Percentiles rank a stretch among this genome's conserved stretches.
phyloP scores from a whole-genome alignment of 1,140 invertebrate genomes.

The Meloidogyne floridensis region DNA sequence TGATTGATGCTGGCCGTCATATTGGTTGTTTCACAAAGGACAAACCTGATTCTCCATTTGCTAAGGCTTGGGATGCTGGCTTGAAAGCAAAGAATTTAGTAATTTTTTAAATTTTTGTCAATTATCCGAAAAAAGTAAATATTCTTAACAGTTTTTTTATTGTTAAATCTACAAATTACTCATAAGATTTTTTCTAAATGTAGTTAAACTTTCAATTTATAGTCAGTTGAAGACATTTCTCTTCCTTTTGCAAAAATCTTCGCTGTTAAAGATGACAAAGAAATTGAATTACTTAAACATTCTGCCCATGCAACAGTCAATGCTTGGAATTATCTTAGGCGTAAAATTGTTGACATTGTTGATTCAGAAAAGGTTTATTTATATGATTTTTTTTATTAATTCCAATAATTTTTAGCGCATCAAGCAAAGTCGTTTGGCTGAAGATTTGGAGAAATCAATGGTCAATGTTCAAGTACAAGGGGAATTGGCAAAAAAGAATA shows the following conservation, averaged over 20 bases:
- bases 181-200: too few species aligned
- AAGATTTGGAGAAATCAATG: slow-evolving; percentile 87
- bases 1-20: slow-evolving; percentile 83
- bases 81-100: slow-evolving; percentile 80
- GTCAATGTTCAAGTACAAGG: slow-evolving; percentile 80
- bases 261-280: slow-evolving; percentile 90
- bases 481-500: slow-evolving; percentile 82
- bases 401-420: slow-evolving; percentile 74
- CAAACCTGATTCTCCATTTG: slow-evolving; percentile 87
- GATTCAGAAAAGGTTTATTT: slow-evolving; percentile 84
- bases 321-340: slow-evolving; percentile 90
- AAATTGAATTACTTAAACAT: slow-evolving; percentile 88
- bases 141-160: too few species aligned
- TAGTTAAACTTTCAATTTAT: neutral
- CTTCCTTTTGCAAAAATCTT: slow-evolving; percentile 82
- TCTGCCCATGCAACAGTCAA: slow-evolving; percentile 88
- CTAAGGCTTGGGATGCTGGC: slow-evolving; percentile 82
- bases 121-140: slow-evolving; percentile 57
- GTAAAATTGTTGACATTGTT: slow-evolving; percentile 97
- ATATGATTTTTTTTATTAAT: slow-evolving; percentile 25
- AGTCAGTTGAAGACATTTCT: slow-evolving; percentile 76
- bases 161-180: too few species aligned
- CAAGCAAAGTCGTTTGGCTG: slow-evolving; percentile 87
- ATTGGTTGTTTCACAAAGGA: slow-evolving; percentile 93
- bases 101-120: slow-evolving; percentile 66